phyloP scores from a whole-genome alignment of 2,797 vertebrate genomes.

The Peromyscus aztecus region DNA sequence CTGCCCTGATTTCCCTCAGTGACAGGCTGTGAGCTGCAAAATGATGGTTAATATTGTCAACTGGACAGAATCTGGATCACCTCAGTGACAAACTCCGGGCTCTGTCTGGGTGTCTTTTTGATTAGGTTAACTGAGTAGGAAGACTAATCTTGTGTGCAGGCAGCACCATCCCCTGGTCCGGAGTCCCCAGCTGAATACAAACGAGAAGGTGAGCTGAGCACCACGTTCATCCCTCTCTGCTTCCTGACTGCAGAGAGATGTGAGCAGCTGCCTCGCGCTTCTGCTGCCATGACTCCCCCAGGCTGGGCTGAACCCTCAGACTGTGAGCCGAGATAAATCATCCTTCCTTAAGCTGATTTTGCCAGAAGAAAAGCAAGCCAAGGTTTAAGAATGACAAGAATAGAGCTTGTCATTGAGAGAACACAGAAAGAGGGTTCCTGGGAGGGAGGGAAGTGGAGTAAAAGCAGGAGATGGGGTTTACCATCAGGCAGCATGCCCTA shows the following conservation, averaged over 20 bases:
- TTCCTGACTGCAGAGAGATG: not conserved
- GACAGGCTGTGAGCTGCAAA: not conserved
- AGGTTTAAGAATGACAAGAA: not conserved
- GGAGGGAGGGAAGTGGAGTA: not conserved
- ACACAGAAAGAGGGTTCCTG: not conserved
- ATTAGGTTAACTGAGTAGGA: not conserved
- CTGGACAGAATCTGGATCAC: not conserved
- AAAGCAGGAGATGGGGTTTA: not conserved
- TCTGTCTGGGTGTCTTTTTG: not conserved
- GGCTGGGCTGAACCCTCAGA: not conserved
- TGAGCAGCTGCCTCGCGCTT: not conserved
- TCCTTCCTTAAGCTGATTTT: not conserved
- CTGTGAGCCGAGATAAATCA: not conserved
- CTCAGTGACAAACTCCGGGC: not conserved
- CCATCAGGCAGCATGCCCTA: not conserved
- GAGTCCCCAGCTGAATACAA: not conserved
- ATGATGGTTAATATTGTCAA: not conserved
- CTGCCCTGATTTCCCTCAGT: not conserved
- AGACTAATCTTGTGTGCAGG: not conserved
- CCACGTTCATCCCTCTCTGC: not conserved
- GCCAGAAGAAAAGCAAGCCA: not conserved
- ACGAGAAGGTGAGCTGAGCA: fast-evolving
- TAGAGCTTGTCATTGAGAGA: not conserved
- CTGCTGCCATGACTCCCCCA: not conserved
- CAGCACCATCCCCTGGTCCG: not conserved